These are phyloP conservation scores for Choristoneura fumiferana DNA, from an alignment of 1,140 invertebrate genomes.

Conservation along the genomic window DNA sequence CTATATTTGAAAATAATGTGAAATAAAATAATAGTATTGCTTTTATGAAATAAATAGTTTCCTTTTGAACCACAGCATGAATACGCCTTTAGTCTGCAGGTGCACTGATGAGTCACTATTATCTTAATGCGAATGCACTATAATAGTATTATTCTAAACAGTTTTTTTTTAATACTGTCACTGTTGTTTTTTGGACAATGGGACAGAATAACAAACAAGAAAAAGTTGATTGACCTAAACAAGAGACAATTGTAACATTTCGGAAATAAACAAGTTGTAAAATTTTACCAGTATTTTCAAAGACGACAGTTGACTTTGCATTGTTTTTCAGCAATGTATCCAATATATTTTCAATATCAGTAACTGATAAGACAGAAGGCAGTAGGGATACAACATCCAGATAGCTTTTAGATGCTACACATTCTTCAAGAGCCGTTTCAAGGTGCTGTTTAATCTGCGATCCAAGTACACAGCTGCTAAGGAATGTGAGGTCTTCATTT, in stretches of 20 bases:
- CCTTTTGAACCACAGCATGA: too few species aligned
- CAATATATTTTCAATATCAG: constrained; percentile 87
- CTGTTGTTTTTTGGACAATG: too few species aligned
- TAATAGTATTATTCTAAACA: too few species aligned
- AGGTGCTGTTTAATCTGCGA: constrained; percentile 87
- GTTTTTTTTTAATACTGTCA: too few species aligned
- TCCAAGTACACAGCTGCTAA: constrained; percentile 89
- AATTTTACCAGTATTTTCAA: constrained; percentile 79
- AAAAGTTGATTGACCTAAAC: too few species aligned
- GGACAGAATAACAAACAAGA: too few species aligned
- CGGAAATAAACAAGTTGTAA: constrained; percentile 42
- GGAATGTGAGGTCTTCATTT: constrained; percentile 85
- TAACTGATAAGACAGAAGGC: constrained; percentile 87
- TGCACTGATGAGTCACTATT: too few species aligned
- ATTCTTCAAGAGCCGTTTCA: constrained; percentile 92
- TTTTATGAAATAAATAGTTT: too few species aligned
- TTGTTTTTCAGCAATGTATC: constrained; percentile 81
- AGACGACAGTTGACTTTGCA: constrained; percentile 71
- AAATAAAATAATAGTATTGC: too few species aligned
- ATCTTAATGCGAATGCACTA: too few species aligned
- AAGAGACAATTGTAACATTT: constrained; percentile 20
- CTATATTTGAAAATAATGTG: too few species aligned
- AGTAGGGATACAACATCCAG: constrained; percentile 89
- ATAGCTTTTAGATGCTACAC: constrained; percentile 85
- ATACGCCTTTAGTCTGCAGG: too few species aligned